Percentiles rank a stretch among this genome's conserved stretches.
These are phyloP conservation scores for Atrina japonica DNA, from an alignment of 2,888 invertebrate species.

Conservation along the genomic window DNA sequence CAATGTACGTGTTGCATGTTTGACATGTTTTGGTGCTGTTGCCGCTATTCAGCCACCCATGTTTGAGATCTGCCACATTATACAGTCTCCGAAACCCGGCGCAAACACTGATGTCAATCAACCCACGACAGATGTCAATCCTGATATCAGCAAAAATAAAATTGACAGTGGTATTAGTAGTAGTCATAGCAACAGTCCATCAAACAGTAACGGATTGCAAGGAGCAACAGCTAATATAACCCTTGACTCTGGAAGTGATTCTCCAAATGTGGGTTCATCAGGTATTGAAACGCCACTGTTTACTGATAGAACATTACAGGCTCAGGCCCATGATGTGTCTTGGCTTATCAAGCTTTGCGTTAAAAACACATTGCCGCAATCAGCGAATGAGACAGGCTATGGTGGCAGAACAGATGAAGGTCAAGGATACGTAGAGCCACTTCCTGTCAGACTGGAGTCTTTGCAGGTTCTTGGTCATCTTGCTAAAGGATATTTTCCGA, in stretches of 20 bases:
- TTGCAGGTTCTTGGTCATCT: slow-evolving; percentile 84
- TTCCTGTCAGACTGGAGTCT: slow-evolving; percentile 89
- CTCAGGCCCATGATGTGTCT: slow-evolving; percentile 65
- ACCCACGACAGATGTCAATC: background rate
- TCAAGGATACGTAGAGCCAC: slow-evolving; percentile 72
- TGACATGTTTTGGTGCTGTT: slow-evolving; percentile 80
- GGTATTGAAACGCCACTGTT: slow-evolving; percentile 72
- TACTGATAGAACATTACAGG: slow-evolving; percentile 64
- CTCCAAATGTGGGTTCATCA: slow-evolving; percentile 59
- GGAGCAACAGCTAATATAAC: background rate
- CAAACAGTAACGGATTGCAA: background rate
- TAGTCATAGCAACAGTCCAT: slow-evolving; percentile 9
- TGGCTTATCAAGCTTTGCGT: slow-evolving; percentile 79
- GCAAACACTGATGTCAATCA: slow-evolving; percentile 12
- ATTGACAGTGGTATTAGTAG: slow-evolving; percentile 33
- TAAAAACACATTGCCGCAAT: slow-evolving; percentile 72
- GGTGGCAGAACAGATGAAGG: slow-evolving; percentile 13
- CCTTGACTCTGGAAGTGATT: slow-evolving; percentile 35
- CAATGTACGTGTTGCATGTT: slow-evolving; percentile 80
- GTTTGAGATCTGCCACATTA: slow-evolving; percentile 78
- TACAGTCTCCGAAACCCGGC: slow-evolving; percentile 68
- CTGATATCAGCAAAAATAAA: background rate
- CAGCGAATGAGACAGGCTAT: slow-evolving; percentile 26
- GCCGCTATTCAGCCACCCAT: slow-evolving; percentile 79
- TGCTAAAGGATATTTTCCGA: slow-evolving; percentile 79